These are phyloP conservation scores for Morelia viridis DNA, from an alignment of 2,797 vertebrate genomes.

Conservation along the genomic window DNA sequence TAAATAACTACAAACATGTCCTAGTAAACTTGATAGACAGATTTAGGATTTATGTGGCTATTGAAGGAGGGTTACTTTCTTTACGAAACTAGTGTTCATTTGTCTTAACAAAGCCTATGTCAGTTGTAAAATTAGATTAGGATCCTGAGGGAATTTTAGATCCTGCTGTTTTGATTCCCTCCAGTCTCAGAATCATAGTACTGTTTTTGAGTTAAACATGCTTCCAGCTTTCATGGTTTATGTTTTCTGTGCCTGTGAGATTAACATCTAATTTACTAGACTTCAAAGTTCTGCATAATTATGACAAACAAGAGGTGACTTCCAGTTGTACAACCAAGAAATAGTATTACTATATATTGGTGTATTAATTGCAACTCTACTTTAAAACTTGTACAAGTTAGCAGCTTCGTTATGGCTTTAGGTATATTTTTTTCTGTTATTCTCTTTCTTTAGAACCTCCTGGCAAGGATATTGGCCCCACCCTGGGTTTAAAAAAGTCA, in stretches of 20 bases:
- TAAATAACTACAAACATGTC: neutral
- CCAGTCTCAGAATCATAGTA: neutral
- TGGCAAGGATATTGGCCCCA: constrained; percentile 86
- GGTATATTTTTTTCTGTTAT: constrained; percentile 6
- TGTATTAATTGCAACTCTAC: constrained; percentile 42
- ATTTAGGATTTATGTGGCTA: neutral
- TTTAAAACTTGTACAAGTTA: constrained; percentile 41
- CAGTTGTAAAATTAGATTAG: constrained; percentile 11
- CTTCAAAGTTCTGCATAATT: neutral
- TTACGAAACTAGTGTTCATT: neutral
- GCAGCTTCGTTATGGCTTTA: constrained; percentile 32
- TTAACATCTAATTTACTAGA: constrained; percentile 6
- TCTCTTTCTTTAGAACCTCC: constrained; percentile 67
- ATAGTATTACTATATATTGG: neutral
- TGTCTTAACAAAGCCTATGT: neutral
- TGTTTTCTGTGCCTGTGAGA: constrained; percentile 2
- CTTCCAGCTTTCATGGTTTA: neutral
- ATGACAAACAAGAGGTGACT: neutral
- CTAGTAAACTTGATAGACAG: neutral
- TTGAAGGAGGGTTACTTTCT: neutral
- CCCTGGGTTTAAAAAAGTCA: constrained; percentile 93
- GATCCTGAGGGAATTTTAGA: neutral
- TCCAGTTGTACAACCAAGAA: neutral
- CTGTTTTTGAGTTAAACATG: neutral
- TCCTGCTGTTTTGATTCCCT: neutral